These are phyloP conservation scores for Lerema accius DNA, from an alignment of 1,140 invertebrate genomes.

Conservation along the genomic window DNA sequence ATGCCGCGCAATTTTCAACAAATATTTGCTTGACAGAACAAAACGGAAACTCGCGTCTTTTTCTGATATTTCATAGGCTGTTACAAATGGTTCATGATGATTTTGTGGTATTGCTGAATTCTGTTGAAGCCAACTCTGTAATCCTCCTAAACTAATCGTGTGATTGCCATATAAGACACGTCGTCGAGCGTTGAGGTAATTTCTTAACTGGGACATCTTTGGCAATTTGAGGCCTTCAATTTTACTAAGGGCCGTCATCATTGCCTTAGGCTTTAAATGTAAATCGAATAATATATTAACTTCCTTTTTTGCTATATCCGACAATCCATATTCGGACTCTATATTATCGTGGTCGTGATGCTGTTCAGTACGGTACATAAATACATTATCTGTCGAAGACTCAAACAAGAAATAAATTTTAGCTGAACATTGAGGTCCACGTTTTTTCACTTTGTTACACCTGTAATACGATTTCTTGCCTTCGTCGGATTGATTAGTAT, in stretches of 20 bases:
- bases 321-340: too few species aligned
- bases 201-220: constrained; percentile 35
- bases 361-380: too few species aligned
- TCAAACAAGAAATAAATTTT: constrained; percentile 24
- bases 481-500: too few species aligned
- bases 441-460: constrained; percentile 19
- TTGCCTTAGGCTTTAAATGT: too few species aligned
- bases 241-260: constrained; percentile 20
- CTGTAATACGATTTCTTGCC: too few species aligned
- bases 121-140: too few species aligned
- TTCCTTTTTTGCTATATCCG: constrained; percentile 23
- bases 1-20: constrained; percentile 22
- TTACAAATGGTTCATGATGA: too few species aligned
- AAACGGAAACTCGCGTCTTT: constrained; percentile 31
- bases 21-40: constrained; percentile 35
- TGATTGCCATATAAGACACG: constrained; percentile 11
- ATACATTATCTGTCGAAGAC: too few species aligned
- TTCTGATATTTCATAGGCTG: too few species aligned
- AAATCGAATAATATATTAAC: constrained; percentile 36
- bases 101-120: too few species aligned
- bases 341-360: too few species aligned
- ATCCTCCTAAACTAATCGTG: constrained; percentile 34
- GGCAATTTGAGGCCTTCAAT: constrained; percentile 8
- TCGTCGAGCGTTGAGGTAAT: constrained; percentile 33
- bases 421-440: constrained; percentile 23